phyloP scores from a whole-genome alignment of 2,113 vertebrate genomes.

The Galemys pyrenaicus region DNA sequence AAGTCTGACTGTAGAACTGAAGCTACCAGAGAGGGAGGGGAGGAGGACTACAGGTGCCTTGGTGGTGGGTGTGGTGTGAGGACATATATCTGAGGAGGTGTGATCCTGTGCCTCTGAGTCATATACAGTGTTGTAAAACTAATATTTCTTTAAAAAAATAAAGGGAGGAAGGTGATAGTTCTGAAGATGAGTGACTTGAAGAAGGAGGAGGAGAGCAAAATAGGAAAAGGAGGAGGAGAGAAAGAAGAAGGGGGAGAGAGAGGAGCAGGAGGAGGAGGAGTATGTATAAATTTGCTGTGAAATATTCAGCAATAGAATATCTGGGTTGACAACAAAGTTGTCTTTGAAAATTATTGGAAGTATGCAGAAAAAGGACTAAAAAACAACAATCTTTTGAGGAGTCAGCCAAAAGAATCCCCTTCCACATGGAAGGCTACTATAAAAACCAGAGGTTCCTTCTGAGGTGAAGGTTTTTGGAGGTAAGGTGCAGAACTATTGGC shows the following conservation, averaged over 20 bases:
- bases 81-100: too few relatives aligned
- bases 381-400: neutral
- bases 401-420: neutral
- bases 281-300: neutral
- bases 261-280: too few relatives aligned
- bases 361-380: neutral
- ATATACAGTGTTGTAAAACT: neutral
- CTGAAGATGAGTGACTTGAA: too few relatives aligned
- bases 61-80: too few relatives aligned
- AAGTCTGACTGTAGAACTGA: too few relatives aligned
- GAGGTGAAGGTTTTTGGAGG: neutral
- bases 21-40: too few relatives aligned
- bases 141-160: neutral
- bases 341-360: neutral
- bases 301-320: neutral
- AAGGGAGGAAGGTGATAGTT: too few relatives aligned
- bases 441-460: neutral
- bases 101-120: too few relatives aligned
- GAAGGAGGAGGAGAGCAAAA: too few relatives aligned
- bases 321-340: neutral
- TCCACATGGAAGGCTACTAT: neutral
- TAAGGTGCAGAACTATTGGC: neutral
- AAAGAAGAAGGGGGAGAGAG: too few relatives aligned
- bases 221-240: too few relatives aligned
- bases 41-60: too few relatives aligned